Evolutionary conservation across 1,140 invertebrate species (phyloP), one percentile per base, ranked within the genome.

Genomic region (Ostrea denselamellosa): DNA sequence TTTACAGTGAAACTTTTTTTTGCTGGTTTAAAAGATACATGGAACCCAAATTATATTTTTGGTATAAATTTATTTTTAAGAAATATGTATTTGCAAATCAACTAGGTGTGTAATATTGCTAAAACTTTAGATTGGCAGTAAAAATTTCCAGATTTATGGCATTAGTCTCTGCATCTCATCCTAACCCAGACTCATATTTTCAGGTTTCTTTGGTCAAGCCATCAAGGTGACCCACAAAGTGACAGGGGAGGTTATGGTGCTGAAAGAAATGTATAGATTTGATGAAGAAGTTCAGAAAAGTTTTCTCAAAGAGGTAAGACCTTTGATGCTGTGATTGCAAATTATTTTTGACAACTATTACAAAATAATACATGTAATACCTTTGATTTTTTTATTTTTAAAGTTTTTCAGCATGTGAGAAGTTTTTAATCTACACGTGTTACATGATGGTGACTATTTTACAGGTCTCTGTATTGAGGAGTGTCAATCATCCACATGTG

Each of bases 281-380:
- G 98, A 99, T 93, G 98, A 98, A 94, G 98, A 98, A 93, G 98
- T 98, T 0, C 98, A 99, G 92, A 97, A 97, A 91, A 98, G 98
- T 95, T 98, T 99, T 94, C 95, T 99, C 17, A 98, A 98, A 96
- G 98, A 99, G 96, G 98, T 98, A 93, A 83, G 88, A 81, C 51
- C 85, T n/a, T 86, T n/a, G 85, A 34, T 86, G 12, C 81, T 51
- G 14, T 44, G 34, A 44, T 44, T 44, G 34, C 2, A 2, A 44
- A 44, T 44, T 5, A 44, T 44, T 44, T 44, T 44, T 44, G 34
- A 44, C 34, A 44, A 44, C 34, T 44, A 44, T 5, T 44, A 44
- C 34, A 44, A 44, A 1, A 44, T 44, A 44, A 5, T 44, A 5
- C 34, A 44, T 44, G 34, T 44, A 44, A 5, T 44, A 44, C 34